Evolutionary conservation across 2,797 vertebrate genomes (phyloP).

Genomic region (Liparis tanakae): DNA sequence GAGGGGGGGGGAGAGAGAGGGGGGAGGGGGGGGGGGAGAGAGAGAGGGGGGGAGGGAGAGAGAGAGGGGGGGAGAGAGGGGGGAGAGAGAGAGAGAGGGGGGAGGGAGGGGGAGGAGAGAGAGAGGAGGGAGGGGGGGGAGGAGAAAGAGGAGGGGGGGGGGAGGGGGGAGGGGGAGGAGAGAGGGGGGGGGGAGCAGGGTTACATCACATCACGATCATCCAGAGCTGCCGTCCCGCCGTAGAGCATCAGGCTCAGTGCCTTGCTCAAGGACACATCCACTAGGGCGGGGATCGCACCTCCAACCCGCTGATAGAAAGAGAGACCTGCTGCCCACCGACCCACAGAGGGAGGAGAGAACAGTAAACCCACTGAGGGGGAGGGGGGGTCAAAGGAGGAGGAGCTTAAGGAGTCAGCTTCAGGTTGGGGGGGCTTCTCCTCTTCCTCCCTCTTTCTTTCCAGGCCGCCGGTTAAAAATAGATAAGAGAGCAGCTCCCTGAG

Average conservation of each 20-base stretch:
- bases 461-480: slow-evolving; percentile 82
- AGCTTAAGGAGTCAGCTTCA: slow-evolving; percentile 2
- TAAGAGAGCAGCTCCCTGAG: slow-evolving; percentile 79
- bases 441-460: slow-evolving; percentile 70
- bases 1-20: no score
- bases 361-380: slow-evolving; percentile 40
- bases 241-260: no score
- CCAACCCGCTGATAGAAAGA: no score
- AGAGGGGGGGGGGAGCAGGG: slow-evolving; percentile 6
- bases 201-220: slow-evolving; percentile 27
- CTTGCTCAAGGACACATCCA: no score
- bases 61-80: slow-evolving; percentile 48
- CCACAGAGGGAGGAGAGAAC: slow-evolving; percentile 16
- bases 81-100: no score
- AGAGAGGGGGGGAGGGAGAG: background rate
- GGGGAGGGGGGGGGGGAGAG: no score
- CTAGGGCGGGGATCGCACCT: no score
- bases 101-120: slow-evolving; percentile 48
- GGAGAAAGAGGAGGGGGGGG: no score
- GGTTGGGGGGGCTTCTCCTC: slow-evolving; percentile 35
- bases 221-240: no score
- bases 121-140: no score
- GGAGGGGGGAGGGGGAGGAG: no score
- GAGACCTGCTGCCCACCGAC: no score
- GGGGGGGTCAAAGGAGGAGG: slow-evolving; percentile 34